Conservation (phyloP, 30 jellyfish, hydroid and myxozoan species). For the Clytia hemisphaerica region DNA sequence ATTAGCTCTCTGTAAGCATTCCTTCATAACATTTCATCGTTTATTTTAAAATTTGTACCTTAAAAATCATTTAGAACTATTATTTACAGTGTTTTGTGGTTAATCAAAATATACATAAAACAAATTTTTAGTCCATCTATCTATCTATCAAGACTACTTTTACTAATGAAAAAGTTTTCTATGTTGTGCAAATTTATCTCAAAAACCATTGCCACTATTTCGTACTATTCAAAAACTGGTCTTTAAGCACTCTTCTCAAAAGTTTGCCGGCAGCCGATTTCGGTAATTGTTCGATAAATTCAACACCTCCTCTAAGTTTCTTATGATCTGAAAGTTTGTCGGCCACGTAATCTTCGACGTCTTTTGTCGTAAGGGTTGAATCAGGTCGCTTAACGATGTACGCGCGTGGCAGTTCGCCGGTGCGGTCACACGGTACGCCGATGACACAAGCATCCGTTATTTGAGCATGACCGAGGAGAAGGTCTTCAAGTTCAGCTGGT, state of each 20-base stretch:
- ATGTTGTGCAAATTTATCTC: no score
- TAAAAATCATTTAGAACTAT: no score
- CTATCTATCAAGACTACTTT: no score
- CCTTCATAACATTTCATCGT: no score
- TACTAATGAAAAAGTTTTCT: no score
- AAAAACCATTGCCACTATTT: no score
- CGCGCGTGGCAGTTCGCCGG: conserved; percentile 91
- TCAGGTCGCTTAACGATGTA: conserved; percentile 43
- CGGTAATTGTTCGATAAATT: conserved; percentile 60
- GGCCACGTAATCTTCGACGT: conserved; percentile 38
- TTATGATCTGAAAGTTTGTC: conserved; percentile 49
- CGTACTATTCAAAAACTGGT: no score
- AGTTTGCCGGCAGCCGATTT: conserved; percentile 76
- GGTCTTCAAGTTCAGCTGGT: conserved; percentile 90
- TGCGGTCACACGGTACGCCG: conserved; percentile 68
- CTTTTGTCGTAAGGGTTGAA: conserved; percentile 39
- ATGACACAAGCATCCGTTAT: conserved; percentile 78
- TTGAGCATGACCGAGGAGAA: conserved; percentile 58
- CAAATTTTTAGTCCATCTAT: no score
- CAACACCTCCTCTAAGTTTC: conserved; percentile 78
- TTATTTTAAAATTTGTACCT: no score
- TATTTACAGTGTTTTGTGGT: no score
- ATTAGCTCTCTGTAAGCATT: no score
- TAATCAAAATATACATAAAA: no score
- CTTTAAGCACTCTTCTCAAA: conserved; percentile 62